Percentiles rank a stretch among this genome's conserved stretches.
Conservation (phyloP, 2,113 vertebrate genomes). For the Sceloporus undulatus region DNA sequence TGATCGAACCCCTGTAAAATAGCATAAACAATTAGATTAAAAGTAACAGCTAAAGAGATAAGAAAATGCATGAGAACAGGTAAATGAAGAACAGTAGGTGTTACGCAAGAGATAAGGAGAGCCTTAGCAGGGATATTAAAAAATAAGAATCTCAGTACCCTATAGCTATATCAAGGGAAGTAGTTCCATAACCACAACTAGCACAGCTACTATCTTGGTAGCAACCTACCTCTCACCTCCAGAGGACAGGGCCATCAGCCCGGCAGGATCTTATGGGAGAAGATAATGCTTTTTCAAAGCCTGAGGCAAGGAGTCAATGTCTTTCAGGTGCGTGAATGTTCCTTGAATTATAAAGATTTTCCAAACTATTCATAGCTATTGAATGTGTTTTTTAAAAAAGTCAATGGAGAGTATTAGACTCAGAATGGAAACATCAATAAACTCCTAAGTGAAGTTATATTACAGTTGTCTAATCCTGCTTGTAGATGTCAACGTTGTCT, state of each 20-base stretch:
- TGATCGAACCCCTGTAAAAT: background rate
- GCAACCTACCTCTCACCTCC: background rate
- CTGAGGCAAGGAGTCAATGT: background rate
- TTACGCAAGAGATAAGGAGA: no score
- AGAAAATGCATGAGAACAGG: background rate
- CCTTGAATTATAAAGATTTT: slow-evolving; percentile 8
- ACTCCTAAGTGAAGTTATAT: slow-evolving; percentile 14
- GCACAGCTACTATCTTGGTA: background rate
- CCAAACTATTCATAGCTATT: slow-evolving; percentile 13
- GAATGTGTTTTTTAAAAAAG: slow-evolving; percentile 1
- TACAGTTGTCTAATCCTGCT: slow-evolving; percentile 27
- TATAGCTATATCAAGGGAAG: background rate
- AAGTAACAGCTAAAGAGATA: background rate
- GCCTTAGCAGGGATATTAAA: background rate
- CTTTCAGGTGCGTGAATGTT: background rate
- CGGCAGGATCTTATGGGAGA: background rate
- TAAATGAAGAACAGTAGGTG: background rate
- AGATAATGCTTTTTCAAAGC: background rate
- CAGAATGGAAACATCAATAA: slow-evolving; percentile 39
- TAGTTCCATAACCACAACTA: background rate
- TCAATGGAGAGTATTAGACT: slow-evolving; percentile 18
- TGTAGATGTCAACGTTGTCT: slow-evolving; percentile 14
- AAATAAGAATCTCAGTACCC: background rate
- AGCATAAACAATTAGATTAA: background rate
- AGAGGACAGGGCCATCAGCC: background rate